phyloP scores from a whole-genome alignment of 2,113 vertebrate species.

The Calypte anna region DNA sequence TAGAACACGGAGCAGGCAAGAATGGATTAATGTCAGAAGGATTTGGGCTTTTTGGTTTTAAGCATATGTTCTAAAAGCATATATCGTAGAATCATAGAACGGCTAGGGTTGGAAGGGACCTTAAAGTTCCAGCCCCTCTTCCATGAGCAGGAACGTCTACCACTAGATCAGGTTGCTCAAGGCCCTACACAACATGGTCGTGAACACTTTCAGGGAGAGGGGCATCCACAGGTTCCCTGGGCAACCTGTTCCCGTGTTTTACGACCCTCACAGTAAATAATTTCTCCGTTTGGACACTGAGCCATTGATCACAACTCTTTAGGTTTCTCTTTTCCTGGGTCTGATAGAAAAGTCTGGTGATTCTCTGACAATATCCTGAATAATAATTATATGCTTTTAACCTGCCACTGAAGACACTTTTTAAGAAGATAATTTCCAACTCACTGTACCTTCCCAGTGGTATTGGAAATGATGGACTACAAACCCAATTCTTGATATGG shows the following conservation, averaged over 20 bases:
- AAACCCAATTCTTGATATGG: not conserved
- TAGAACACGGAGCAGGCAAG: not conserved
- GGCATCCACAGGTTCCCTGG: too few species aligned
- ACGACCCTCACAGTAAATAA: too few species aligned
- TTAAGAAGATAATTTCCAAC: not conserved
- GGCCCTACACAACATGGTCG: too few species aligned
- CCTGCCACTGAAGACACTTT: not conserved
- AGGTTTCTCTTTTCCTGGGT: not conserved
- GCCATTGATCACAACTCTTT: too few species aligned
- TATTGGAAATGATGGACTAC: not conserved
- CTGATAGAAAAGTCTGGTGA: not conserved
- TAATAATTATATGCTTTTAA: not conserved
- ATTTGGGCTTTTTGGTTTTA: not conserved
- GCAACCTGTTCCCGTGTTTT: too few species aligned
- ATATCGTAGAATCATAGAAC: too few species aligned
- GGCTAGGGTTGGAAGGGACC: too few species aligned
- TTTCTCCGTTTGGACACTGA: too few species aligned
- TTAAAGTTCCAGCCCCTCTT: too few species aligned
- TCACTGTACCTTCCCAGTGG: not conserved
- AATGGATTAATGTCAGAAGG: not conserved
- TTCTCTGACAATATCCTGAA: not conserved
- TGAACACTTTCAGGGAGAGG: too few species aligned
- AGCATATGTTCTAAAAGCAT: not conserved
- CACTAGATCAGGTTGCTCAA: too few species aligned
- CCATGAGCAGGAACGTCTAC: too few species aligned